phyloP scores from a whole-genome alignment of 1,140 invertebrate species.

The Heterodera schachtii region DNA sequence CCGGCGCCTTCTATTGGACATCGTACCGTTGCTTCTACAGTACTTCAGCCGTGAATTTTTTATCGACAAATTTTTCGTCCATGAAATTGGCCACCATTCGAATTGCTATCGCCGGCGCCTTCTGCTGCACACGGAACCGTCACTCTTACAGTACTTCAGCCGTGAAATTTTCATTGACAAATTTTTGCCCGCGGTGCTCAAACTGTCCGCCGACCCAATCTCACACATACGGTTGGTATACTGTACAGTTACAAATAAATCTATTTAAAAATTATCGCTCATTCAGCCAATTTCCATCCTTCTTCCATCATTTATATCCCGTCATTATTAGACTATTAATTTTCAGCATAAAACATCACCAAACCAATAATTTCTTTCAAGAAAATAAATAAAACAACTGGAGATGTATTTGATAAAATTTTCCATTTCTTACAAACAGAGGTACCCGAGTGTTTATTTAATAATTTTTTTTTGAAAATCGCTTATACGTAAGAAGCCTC shows the following conservation, averaged over 20 bases:
- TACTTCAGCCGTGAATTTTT: conserved; percentile 68
- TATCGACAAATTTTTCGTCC: conserved; percentile 67
- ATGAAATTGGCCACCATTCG: conserved; percentile 66
- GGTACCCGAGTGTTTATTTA: too few species aligned
- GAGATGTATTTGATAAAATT: too few species aligned
- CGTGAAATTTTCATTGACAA: conserved; percentile 68
- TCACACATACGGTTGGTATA: conserved; percentile 15
- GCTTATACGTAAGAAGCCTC: too few species aligned
- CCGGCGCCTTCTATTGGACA: conserved; percentile 67
- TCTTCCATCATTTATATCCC: too few species aligned
- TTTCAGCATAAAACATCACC: too few species aligned
- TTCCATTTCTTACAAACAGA: too few species aligned
- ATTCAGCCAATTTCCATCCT: too few species aligned
- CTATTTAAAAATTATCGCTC: too few species aligned
- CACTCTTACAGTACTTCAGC: conserved; percentile 67
- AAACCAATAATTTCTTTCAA: too few species aligned
- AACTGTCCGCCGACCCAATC: conserved; percentile 55
- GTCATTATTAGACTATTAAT: too few species aligned
- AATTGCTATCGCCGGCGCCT: conserved; percentile 67
- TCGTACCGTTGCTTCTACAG: conserved; percentile 66
- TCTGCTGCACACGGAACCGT: conserved; percentile 67
- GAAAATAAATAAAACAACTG: too few species aligned
- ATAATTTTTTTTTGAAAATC: too few species aligned
- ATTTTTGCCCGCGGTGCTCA: conserved; percentile 66
- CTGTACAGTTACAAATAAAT: neutral